Conservation (phyloP, 1,140 invertebrate genomes). For the Zaprionus kolodkinae region DNA sequence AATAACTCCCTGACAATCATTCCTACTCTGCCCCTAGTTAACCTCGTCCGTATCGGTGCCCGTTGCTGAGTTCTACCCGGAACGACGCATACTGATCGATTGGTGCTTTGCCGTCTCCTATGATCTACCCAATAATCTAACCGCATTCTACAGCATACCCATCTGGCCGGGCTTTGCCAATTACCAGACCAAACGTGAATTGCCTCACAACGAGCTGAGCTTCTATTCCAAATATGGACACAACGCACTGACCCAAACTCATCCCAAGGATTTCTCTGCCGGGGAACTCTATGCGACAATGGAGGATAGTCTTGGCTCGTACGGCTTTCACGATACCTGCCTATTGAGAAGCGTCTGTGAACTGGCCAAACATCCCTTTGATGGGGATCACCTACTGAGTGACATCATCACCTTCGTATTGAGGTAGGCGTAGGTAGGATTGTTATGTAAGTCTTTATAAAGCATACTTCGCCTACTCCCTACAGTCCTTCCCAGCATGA, state of each 20-base stretch:
- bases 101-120: constrained; percentile 79
- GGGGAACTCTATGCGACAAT: constrained; percentile 71
- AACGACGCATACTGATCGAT: constrained; percentile 71
- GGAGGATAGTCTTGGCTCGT: constrained; percentile 54
- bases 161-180: constrained; percentile 77
- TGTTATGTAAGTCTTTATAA: neutral
- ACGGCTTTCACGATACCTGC: constrained; percentile 75
- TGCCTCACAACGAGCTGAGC: constrained; percentile 34
- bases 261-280: constrained; percentile 76
- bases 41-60: constrained; percentile 69
- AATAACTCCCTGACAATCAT: too few relatives aligned
- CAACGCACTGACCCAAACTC: constrained; percentile 28
- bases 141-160: constrained; percentile 75
- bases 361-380: constrained; percentile 75
- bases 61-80: constrained; percentile 64
- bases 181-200: constrained; percentile 55
- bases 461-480: neutral
- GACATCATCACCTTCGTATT: constrained; percentile 75
- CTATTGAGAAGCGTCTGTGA: constrained; percentile 75
- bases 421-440: constrained; percentile 51
- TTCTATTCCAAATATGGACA: constrained; percentile 66
- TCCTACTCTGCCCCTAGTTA: constrained; percentile 21
- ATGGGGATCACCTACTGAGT: constrained; percentile 62
- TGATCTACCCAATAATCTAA: constrained; percentile 56
- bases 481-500: constrained; percentile 72